Conservation (phyloP, 2,888 invertebrate genomes). For the Pollenia amentaria region DNA sequence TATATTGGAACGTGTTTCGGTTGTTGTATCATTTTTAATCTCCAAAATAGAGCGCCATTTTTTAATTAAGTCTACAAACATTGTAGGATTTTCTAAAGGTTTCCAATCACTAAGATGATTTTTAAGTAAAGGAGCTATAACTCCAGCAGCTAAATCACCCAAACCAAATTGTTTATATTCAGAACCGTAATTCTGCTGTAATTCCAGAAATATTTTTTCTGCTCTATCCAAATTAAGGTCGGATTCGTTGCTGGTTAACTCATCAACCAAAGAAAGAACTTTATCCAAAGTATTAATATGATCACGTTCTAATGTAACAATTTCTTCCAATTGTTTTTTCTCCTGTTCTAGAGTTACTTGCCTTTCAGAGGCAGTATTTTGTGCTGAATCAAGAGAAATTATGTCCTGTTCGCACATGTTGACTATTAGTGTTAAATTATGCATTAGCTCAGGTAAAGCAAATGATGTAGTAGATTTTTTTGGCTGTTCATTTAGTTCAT, state of each 20-base stretch:
- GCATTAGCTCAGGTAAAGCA: conserved; percentile 94
- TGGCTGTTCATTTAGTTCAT: conserved; percentile 85
- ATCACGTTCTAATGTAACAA: conserved; percentile 89
- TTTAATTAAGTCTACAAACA: conserved; percentile 87
- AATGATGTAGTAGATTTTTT: conserved; percentile 85
- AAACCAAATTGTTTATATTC: conserved; percentile 95
- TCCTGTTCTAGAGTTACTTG: conserved; percentile 92
- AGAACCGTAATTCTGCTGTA: conserved; percentile 87
- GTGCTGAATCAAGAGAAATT: conserved; percentile 92
- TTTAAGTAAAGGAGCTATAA: conserved; percentile 93
- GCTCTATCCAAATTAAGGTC: conserved; percentile 85
- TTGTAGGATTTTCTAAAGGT: conserved; percentile 89
- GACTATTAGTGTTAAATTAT: conserved; percentile 95
- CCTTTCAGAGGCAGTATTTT: conserved; percentile 91
- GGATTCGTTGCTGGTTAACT: conserved; percentile 82
- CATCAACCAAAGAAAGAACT: conserved; percentile 89
- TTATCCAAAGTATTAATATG: conserved; percentile 90
- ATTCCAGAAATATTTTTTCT: conserved; percentile 81
- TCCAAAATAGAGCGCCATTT: conserved; percentile 89
- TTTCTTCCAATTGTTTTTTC: conserved; percentile 88
- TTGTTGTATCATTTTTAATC: conserved; percentile 67
- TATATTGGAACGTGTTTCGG: conserved; percentile 81
- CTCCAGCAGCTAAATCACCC: conserved; percentile 92
- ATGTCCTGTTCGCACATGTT: conserved; percentile 98
- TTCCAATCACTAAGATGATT: conserved; percentile 91